Evolutionary conservation across 2,113 vertebrate species (phyloP).

Genomic region (Tricholaema leucomelas): DNA sequence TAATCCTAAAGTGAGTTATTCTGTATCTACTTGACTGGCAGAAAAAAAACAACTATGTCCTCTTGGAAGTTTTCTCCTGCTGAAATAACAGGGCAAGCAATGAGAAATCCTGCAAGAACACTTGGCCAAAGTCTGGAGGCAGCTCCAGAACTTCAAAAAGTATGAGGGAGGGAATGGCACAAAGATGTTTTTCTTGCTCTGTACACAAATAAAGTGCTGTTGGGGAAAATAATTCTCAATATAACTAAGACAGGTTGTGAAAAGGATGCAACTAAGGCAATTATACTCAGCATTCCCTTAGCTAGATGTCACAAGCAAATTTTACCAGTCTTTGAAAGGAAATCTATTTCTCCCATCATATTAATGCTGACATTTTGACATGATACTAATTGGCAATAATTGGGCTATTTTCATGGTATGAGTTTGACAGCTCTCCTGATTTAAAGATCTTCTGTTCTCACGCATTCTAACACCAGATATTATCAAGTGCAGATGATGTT

Average conservation of each 20-base stretch:
- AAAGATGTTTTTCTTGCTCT: not conserved
- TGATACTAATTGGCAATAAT: not conserved
- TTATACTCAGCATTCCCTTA: not conserved
- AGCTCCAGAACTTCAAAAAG: not conserved
- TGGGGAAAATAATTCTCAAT: not conserved
- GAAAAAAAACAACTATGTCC: not conserved
- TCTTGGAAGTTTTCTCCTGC: not conserved
- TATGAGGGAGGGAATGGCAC: not conserved
- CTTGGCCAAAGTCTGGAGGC: not conserved
- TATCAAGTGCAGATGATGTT: not conserved
- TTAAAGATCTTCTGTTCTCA: not conserved
- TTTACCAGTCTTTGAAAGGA: not conserved
- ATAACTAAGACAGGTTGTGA: not conserved
- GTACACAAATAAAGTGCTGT: not conserved
- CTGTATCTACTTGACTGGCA: not conserved
- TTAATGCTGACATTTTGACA: not conserved
- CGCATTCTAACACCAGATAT: not conserved
- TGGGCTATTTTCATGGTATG: not conserved
- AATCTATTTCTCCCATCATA: not conserved
- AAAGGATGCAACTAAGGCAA: not conserved
- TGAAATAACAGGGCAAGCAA: not conserved
- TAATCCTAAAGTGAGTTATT: not conserved
- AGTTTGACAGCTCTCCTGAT: not conserved
- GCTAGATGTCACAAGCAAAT: not conserved
- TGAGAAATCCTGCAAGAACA: not conserved